These are phyloP conservation scores for Apamea sordens DNA, from an alignment of 2,888 invertebrate species.

Conservation along the genomic window DNA sequence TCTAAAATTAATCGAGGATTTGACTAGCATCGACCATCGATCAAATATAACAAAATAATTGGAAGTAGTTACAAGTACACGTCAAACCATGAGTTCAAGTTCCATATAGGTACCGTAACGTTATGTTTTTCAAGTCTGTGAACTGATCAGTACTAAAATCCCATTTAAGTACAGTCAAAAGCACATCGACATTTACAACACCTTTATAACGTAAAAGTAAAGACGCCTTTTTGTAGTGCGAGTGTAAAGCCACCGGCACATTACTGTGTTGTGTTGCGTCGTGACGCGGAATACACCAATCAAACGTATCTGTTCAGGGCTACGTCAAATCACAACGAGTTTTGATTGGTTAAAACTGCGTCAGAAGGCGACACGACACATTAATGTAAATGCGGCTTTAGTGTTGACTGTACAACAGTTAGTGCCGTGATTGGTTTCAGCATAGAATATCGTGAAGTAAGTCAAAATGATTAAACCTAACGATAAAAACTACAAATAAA, in stretches of 20 bases:
- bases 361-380: too few species aligned
- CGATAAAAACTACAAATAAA: not conserved
- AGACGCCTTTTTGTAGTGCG: not conserved
- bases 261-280: too few species aligned
- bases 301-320: too few species aligned
- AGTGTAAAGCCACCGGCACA: too few species aligned
- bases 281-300: too few species aligned
- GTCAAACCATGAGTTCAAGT: not conserved
- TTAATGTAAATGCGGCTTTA: too few species aligned
- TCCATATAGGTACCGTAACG: not conserved
- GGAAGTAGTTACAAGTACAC: not conserved
- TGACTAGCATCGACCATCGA: not conserved
- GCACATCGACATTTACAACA: not conserved
- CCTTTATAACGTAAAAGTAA: not conserved
- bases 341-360: too few species aligned
- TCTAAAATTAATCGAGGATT: not conserved
- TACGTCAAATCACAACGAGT: too few species aligned
- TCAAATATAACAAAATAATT: not conserved
- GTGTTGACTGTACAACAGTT: too few species aligned
- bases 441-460: not conserved
- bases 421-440: not conserved
- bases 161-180: too few species aligned
- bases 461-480: not conserved
- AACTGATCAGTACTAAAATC: not conserved
- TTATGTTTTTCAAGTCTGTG: not conserved